A percentile compares a stretch with the other conserved stretches of the same genome.
These are phyloP conservation scores for Caradrina kadenii DNA, from an alignment of 2,888 invertebrate genomes.

Conservation along the genomic window DNA sequence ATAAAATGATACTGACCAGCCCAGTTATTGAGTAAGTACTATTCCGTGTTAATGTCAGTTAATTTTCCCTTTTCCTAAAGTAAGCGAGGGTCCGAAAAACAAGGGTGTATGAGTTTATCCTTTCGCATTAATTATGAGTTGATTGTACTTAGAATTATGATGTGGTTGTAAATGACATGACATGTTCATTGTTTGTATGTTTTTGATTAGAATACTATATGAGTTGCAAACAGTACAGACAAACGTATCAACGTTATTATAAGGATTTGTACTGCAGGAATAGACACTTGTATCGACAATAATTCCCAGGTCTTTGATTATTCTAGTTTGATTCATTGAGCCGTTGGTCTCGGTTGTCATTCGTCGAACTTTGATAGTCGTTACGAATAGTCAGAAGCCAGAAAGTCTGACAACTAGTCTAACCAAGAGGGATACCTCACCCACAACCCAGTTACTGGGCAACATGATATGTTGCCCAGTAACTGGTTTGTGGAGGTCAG, in stretches of 20 bases:
- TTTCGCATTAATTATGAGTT: constrained; percentile 58
- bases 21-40: constrained; percentile 63
- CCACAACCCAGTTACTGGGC: too few relatives aligned
- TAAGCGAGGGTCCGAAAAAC: constrained; percentile 52
- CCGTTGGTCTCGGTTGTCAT: too few relatives aligned
- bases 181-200: constrained; percentile 48
- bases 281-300: too few relatives aligned
- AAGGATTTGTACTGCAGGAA: neutral
- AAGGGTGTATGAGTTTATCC: constrained; percentile 54
- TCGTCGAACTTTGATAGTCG: too few relatives aligned
- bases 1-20: constrained; percentile 55
- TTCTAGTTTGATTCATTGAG: too few relatives aligned
- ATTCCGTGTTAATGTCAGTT: constrained; percentile 64
- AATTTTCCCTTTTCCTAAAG: constrained; percentile 57
- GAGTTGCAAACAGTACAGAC: neutral
- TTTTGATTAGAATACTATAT: constrained; percentile 30
- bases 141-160: constrained; percentile 50
- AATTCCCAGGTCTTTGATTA: too few relatives aligned
- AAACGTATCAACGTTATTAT: constrained; percentile 20
- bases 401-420: too few relatives aligned
- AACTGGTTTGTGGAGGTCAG: too few relatives aligned
- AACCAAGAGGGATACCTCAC: too few relatives aligned
- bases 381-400: too few relatives aligned
- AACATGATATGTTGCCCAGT: too few relatives aligned
- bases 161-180: constrained; percentile 47